Evolutionary conservation across 1,140 invertebrate genomes (phyloP).

Genomic region (Drosophila rhopaloa): DNA sequence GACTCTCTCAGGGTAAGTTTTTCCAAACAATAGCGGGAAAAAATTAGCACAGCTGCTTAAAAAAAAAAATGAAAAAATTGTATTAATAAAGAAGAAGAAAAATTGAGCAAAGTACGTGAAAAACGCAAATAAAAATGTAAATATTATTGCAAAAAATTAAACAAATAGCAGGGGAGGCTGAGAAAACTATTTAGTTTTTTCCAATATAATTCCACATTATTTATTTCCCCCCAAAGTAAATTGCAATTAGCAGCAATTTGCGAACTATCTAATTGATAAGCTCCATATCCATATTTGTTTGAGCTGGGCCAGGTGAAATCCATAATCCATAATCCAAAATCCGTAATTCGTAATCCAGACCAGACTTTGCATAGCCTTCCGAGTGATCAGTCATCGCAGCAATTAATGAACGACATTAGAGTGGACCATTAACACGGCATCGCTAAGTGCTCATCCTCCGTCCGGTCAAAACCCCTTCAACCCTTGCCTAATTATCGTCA

Average conservation of each 20-base stretch:
- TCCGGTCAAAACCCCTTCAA: conserved; percentile 45
- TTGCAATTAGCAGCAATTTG: conserved; percentile 73
- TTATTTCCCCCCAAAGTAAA: conserved; percentile 52
- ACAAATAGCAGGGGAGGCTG: conserved; percentile 24
- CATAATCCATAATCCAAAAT: neutral
- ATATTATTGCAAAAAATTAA: conserved; percentile 76
- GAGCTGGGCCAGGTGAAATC: conserved; percentile 49
- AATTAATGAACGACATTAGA: conserved; percentile 74
- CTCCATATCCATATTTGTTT: conserved; percentile 35
- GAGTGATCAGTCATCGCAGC: conserved; percentile 29
- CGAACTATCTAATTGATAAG: conserved; percentile 68
- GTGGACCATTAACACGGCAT: conserved; percentile 60
- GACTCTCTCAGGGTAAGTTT: conserved; percentile 64
- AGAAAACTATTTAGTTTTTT: conserved; percentile 50
- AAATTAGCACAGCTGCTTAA: conserved; percentile 75
- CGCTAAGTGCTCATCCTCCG: conserved; percentile 55
- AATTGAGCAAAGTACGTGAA: conserved; percentile 70
- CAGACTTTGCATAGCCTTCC: conserved; percentile 71
- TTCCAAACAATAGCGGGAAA: conserved; percentile 70
- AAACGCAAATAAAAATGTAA: conserved; percentile 62
- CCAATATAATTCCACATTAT: conserved; percentile 36
- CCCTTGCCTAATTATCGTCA: conserved; percentile 63
- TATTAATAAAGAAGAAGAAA: conserved; percentile 24
- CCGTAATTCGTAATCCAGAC: conserved; percentile 2
- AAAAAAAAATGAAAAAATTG: conserved; percentile 3